Conservation (phyloP, 1,140 invertebrate species). For the Apis cerana region DNA sequence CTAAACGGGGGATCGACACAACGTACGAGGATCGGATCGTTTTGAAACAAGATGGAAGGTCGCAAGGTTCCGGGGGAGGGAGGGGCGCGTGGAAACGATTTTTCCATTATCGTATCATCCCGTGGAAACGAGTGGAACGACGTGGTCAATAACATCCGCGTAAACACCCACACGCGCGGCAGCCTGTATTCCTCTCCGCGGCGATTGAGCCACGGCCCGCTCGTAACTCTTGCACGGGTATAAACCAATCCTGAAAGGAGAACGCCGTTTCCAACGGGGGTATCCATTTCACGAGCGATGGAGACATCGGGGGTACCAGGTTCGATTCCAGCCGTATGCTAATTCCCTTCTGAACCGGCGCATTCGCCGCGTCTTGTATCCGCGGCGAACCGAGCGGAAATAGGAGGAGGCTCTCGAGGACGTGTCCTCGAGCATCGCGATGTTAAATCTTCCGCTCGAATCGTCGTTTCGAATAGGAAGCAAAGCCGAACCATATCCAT, state of each 20-base stretch:
- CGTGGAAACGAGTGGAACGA: constrained; percentile 14
- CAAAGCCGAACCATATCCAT: not conserved
- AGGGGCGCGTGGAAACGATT: not conserved
- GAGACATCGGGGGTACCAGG: constrained; percentile 76
- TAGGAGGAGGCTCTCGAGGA: constrained; percentile 56
- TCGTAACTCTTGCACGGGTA: constrained; percentile 71
- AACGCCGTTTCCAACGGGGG: constrained; percentile 68
- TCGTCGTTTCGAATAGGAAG: not conserved
- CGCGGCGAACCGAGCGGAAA: constrained; percentile 47
- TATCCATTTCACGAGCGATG: constrained; percentile 79
- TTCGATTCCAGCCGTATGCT: constrained; percentile 73
- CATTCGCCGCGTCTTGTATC: constrained; percentile 46
- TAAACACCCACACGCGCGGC: constrained; percentile 72
- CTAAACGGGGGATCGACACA: no score
- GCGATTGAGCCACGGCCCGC: constrained; percentile 66
- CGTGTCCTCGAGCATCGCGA: constrained; percentile 34
- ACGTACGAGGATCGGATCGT: no score
- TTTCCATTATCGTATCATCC: constrained; percentile 17
- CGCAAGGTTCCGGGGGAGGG: not conserved
- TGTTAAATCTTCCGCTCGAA: constrained; percentile 47
- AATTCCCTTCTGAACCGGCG: constrained; percentile 66
- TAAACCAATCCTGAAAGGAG: constrained; percentile 78
- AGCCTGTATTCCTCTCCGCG: constrained; percentile 56
- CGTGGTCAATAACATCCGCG: constrained; percentile 72
- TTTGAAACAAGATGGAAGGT: not conserved